A percentile compares a stretch with the other conserved stretches of the same genome.
These are phyloP conservation scores for Gadus chalcogrammus DNA, from an alignment of 2,113 vertebrate species.

Conservation along the genomic window DNA sequence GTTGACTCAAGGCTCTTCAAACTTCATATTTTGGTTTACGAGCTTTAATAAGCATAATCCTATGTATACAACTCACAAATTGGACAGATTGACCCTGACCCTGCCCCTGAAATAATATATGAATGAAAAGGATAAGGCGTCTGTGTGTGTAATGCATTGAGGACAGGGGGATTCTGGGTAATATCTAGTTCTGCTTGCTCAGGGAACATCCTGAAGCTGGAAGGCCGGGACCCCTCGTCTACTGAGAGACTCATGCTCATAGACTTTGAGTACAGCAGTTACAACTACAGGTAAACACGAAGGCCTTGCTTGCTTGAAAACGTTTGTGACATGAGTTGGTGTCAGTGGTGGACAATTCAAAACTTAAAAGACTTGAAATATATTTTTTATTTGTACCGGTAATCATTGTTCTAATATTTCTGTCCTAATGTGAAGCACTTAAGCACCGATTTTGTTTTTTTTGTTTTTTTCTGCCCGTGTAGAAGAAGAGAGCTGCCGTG, in stretches of 20 bases:
- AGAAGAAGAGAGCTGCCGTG: too few relatives aligned
- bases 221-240: conserved; percentile 44
- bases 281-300: conserved; percentile 84
- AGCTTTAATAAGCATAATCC: too few relatives aligned
- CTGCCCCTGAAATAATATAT: too few relatives aligned
- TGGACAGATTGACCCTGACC: too few relatives aligned
- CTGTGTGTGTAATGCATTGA: too few relatives aligned
- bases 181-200: not conserved
- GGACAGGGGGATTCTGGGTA: not conserved
- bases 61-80: too few relatives aligned
- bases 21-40: too few relatives aligned
- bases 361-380: not conserved
- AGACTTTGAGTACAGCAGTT: conserved; percentile 97
- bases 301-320: not conserved
- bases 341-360: too few relatives aligned
- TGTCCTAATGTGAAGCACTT: not conserved
- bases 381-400: not conserved
- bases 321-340: not conserved
- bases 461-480: too few relatives aligned
- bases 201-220: conserved; percentile 88
- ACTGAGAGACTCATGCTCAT: conserved; percentile 86
- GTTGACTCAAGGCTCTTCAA: too few relatives aligned
- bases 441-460: too few relatives aligned
- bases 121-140: too few relatives aligned
- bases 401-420: not conserved